phyloP scores from a whole-genome alignment of 2,888 invertebrate species.

The Altica lythri region DNA sequence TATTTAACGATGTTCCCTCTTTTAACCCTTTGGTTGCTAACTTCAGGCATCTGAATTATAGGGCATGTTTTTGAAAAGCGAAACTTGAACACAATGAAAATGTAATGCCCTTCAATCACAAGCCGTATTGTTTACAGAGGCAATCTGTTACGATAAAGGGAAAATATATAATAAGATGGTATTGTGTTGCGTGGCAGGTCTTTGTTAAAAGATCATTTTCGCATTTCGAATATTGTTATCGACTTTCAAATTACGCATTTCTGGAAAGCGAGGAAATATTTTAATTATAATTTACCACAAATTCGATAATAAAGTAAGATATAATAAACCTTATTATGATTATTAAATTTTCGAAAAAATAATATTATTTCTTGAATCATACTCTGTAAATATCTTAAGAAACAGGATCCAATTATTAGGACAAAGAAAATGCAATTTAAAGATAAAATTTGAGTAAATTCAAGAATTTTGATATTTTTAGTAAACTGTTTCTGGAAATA shows the following conservation, averaged over 20 bases:
- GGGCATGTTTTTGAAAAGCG: constrained; percentile 27
- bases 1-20: background rate
- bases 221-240: constrained; percentile 12
- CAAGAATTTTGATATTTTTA: too few species aligned
- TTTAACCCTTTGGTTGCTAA: constrained; percentile 13
- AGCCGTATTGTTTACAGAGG: constrained; percentile 35
- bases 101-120: constrained; percentile 37
- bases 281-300: too few species aligned
- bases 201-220: constrained; percentile 10
- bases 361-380: too few species aligned
- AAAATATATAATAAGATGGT: constrained; percentile 25
- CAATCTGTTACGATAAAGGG: constrained; percentile 25
- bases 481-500: too few species aligned
- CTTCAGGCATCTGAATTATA: constrained; percentile 21
- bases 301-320: too few species aligned
- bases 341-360: too few species aligned
- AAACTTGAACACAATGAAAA: constrained; percentile 35
- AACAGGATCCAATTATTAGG: too few species aligned
- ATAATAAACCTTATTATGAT: too few species aligned
- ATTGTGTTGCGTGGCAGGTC: constrained; percentile 12
- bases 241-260: constrained; percentile 4
- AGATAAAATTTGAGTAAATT: too few species aligned
- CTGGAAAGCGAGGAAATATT: too few species aligned
- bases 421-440: too few species aligned
- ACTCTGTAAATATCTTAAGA: too few species aligned